Percentiles rank a stretch among this genome's conserved stretches.
These are phyloP conservation scores for Apodemia mormo DNA, from an alignment of 2,888 invertebrate species.

Conservation along the genomic window DNA sequence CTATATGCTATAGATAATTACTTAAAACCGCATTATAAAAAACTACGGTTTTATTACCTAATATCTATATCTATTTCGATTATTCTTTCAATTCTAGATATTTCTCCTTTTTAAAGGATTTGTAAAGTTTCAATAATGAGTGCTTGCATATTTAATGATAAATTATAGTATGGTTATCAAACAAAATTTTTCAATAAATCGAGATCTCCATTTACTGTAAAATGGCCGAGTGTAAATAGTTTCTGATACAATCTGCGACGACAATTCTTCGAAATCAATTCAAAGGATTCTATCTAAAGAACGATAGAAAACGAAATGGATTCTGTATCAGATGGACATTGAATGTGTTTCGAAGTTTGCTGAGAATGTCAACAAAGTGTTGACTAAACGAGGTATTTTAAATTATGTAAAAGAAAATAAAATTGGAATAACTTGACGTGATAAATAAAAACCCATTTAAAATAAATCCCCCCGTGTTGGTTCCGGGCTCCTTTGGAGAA, in stretches of 20 bases:
- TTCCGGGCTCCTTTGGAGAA: too few species aligned
- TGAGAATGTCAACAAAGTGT: neutral
- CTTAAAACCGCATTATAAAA: too few species aligned
- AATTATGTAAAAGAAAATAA: neutral
- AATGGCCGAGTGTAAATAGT: slow-evolving; percentile 9
- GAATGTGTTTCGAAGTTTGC: neutral
- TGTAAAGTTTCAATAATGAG: too few species aligned
- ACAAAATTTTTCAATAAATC: neutral
- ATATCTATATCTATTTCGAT: too few species aligned
- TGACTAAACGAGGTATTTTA: neutral
- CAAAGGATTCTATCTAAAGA: neutral
- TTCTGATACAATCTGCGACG: slow-evolving; percentile 14
- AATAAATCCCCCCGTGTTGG: too few species aligned
- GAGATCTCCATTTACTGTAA: neutral
- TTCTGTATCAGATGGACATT: slow-evolving; percentile 12
- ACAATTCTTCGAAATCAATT: slow-evolving; percentile 6
- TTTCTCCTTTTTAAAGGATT: too few species aligned
- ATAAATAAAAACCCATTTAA: neutral
- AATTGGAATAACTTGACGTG: neutral
- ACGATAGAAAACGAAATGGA: slow-evolving; percentile 20
- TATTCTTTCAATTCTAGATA: too few species aligned
- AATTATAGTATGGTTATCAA: neutral
- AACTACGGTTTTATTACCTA: too few species aligned
- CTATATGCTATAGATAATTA: too few species aligned
- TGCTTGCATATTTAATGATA: too few species aligned